Evolutionary conservation across 2,797 vertebrate species (phyloP), one percentile per base, ranked within the genome.

Genomic region (Karalla daura): DNA sequence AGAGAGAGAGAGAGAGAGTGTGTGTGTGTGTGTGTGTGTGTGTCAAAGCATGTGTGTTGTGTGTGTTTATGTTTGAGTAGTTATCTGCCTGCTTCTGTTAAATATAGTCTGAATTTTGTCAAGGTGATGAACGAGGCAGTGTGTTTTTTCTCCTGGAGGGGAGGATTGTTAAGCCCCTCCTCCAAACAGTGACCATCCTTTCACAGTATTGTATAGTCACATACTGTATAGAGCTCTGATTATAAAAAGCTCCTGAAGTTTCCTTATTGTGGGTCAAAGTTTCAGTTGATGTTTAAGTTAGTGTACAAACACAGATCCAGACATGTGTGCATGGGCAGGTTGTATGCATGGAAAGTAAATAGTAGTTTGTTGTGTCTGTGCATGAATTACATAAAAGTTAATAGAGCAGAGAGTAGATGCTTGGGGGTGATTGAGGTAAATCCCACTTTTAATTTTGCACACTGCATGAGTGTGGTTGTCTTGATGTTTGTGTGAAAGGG

Each of bases 71-170:
- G n/a, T n/a, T n/a, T n/a, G n/a, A n/a, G n/a, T n/a, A n/a, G n/a
- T n/a, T n/a, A 4, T 39, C 5, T 28, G 50, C 0, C 2, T 12
- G 37, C n/a, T 2, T 25, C 17, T 75, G 53, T 41, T 74, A 55
- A 64, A 77, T 60, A 71, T 36, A 71, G 45, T 33, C 20, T 63
- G 49, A 49, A 35, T 20, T 54, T 13, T 54, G 25, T 40, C 17
- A 17, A 43, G 49, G 51, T 67, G 61, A 61, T 14, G 7, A 18
- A 28, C 61, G 60, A 59, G 39, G 70, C 47, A 1, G 23, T 37
- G 49, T 63, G 43, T 63, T 51, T 54, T 5, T 43, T 52, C 14
- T 33, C 11, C 46, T 30, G 60, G 39, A 55, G 2, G 2, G 3
- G 2, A 51, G 50, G 15, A 53, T 28, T 44, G 33, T 12, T 17